A percentile compares a stretch with the other conserved stretches of the same genome.
Conservation (phyloP, 2,888 invertebrate species). For the Hemithea aestivaria region DNA sequence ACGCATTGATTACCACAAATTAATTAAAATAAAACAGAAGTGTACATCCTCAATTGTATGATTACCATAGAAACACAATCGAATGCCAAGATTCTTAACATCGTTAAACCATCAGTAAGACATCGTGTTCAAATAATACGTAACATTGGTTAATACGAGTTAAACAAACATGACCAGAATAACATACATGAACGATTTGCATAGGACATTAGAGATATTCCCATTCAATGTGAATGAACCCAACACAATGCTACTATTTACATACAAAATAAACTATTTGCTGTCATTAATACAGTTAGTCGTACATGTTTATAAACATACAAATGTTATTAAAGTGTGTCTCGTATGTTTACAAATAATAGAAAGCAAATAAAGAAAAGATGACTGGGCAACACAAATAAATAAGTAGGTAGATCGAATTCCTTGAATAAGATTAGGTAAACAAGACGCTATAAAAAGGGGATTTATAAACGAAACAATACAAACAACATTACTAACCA, state of each 20-base stretch:
- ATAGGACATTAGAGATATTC: slow-evolving; percentile 32
- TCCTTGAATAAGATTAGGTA: not conserved
- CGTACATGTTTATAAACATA: slow-evolving; percentile 38
- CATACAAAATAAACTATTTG: slow-evolving; percentile 44
- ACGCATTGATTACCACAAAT: no score
- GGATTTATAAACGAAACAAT: no score
- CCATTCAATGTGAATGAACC: slow-evolving; percentile 52
- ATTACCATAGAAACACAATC: slow-evolving; percentile 6
- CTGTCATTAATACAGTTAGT: slow-evolving; percentile 32
- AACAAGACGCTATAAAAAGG: not conserved
- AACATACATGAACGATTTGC: slow-evolving; percentile 36
- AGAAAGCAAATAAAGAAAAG: slow-evolving; percentile 11
- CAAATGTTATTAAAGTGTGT: slow-evolving; percentile 19
- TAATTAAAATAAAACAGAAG: no score
- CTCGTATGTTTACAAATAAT: slow-evolving; percentile 22
- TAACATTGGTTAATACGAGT: slow-evolving; percentile 28
- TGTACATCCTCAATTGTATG: no score
- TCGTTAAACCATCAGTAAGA: slow-evolving; percentile 13
- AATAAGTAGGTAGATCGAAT: slow-evolving; percentile 1
- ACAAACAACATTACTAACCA: no score
- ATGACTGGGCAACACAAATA: slow-evolving; percentile 9
- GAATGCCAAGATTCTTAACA: slow-evolving; percentile 10
- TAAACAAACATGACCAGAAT: slow-evolving; percentile 37
- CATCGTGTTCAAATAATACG: slow-evolving; percentile 20
- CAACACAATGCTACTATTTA: slow-evolving; percentile 50